phyloP scores from a whole-genome alignment of 2,797 vertebrate species.

The Peromyscus melanophrys region DNA sequence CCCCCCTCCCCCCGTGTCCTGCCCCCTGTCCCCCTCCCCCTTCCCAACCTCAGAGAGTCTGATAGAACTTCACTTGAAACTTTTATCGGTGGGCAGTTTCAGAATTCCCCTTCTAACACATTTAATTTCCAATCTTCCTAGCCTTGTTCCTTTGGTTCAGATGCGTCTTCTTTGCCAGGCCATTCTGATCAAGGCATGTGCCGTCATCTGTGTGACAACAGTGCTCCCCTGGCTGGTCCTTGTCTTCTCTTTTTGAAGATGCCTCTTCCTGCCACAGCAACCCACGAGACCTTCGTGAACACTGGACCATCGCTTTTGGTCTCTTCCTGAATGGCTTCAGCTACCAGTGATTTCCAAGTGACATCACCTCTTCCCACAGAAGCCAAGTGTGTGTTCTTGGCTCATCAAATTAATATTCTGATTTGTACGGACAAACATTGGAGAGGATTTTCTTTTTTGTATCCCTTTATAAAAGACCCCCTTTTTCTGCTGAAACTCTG shows the following conservation, averaged over 20 bases:
- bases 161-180: slow-evolving; percentile 95
- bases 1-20: accelerated
- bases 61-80: neutral
- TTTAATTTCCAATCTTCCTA: slow-evolving; percentile 92
- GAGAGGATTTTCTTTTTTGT: slow-evolving; percentile 93
- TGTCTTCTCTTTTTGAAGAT: slow-evolving; percentile 96
- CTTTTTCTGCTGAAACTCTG: neutral
- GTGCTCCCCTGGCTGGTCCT: slow-evolving; percentile 98
- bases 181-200: slow-evolving; percentile 94
- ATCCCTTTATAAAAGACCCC: slow-evolving; percentile 97
- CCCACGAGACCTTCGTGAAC: slow-evolving; percentile 95
- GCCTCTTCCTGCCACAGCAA: slow-evolving; percentile 97
- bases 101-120: neutral
- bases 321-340: slow-evolving; percentile 97
- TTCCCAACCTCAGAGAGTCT: neutral
- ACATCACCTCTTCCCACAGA: slow-evolving; percentile 96
- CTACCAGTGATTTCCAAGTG: slow-evolving; percentile 94
- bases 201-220: slow-evolving; percentile 98
- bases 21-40: too few species aligned
- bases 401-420: slow-evolving; percentile 96
- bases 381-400: slow-evolving; percentile 93
- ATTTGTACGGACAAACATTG: slow-evolving; percentile 98
- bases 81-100: neutral
- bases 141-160: slow-evolving; percentile 96
- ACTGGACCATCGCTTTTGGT: slow-evolving; percentile 95